Evolutionary conservation across 2,888 invertebrate species (phyloP).

Genomic region (Gerris lacustris): DNA sequence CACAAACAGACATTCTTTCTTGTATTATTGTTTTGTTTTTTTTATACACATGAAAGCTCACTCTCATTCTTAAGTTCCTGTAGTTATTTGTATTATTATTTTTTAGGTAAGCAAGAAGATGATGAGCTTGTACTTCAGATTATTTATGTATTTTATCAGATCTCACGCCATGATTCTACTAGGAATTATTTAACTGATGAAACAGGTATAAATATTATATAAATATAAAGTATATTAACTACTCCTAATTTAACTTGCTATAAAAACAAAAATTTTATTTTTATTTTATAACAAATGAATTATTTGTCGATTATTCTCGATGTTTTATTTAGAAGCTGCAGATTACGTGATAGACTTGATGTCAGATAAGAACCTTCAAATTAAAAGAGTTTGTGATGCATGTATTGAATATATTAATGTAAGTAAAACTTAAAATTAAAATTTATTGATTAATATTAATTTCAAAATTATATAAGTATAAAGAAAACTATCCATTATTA

Average conservation of each 20-base stretch:
- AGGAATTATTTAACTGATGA: conserved; percentile 72
- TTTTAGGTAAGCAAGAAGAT: conserved; percentile 79
- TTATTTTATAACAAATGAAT: no score
- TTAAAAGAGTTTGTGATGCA: conserved; percentile 85
- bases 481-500: no score
- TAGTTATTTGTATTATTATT: background rate
- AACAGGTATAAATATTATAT: conserved; percentile 47
- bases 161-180: conserved; percentile 65
- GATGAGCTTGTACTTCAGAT: conserved; percentile 97
- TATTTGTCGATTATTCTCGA: no score
- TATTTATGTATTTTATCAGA: conserved; percentile 84
- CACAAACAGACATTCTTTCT: no score
- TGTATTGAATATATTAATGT: conserved; percentile 91
- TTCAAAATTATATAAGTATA: no score
- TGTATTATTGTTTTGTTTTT: no score
- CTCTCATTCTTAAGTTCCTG: no score
- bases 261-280: no score
- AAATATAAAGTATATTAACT: no score
- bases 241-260: no score
- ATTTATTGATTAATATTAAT: conserved; percentile 10
- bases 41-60: no score
- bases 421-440: conserved; percentile 33
- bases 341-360: conserved; percentile 93
- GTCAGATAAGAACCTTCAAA: conserved; percentile 91
- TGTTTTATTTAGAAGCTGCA: conserved; percentile 60